Evolutionary conservation across 1,140 invertebrate genomes (phyloP), one percentile per base, ranked within the genome.

Genomic region (Tetramorium parvispinum): DNA sequence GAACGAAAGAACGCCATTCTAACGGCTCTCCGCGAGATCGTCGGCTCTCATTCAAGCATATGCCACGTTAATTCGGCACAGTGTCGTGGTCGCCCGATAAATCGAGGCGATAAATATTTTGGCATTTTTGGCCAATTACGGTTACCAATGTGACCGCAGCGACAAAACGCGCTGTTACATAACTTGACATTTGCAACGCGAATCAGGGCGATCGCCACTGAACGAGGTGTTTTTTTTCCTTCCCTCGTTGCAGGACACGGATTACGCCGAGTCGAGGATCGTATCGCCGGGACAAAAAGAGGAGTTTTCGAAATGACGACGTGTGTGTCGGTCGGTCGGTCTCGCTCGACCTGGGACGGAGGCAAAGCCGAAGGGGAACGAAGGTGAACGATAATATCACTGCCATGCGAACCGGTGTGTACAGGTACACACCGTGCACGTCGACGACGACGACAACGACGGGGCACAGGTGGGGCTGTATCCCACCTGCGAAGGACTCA

Each of bases 401-500:
- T 49, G 21, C 21, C 24, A 16, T 66, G 8, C 18, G 78, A 81
- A 81, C 37, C 49, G 21, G 32, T 76, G 59, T 53, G 51, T 46
- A 57, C 63, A 46, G 10, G n/a, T 51, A 63, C 37, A 21, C 32
- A 24, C 16, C 21, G 51, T 18, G 16, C 13, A 21, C 16, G 21
- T 57, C 40, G 40, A 32, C n/a, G 51, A 53, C 43, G 43, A 46
- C 43, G 8, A 46, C 43, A 32, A 4, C 49, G 49, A 49, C 59
- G 37, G 55, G 32, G 32, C 32, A 68, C 49, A 83, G 68, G 79
- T 83, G 79, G 79, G 79, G 79, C 43, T 43, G 8, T 66, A 85
- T 51, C 78, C 76, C 77, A 81, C 77, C 76, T 55, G 53, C 16
- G 59, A 57, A 83, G 81, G 43, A 86, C 40, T 51, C 46, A 57